Conservation (phyloP, 2,113 vertebrate genomes). For the Montifringilla adamsi region DNA sequence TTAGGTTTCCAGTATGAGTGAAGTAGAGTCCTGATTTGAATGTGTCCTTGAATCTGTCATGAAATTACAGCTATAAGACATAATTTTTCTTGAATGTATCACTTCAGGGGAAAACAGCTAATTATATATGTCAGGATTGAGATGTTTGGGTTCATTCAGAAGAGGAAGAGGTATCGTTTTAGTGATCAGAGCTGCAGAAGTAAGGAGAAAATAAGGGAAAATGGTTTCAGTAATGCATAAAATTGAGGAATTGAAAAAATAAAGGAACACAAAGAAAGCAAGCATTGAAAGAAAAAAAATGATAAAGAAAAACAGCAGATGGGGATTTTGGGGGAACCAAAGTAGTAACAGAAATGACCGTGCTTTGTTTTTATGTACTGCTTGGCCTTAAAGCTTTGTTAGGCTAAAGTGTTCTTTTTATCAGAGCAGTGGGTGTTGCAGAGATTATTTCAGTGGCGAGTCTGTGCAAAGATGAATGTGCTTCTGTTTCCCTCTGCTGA, state of each 20-base stretch:
- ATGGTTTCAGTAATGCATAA: conserved; percentile 1
- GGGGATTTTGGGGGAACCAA: conserved; percentile 69
- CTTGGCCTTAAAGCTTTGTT: conserved; percentile 77
- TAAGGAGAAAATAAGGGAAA: conserved; percentile 2
- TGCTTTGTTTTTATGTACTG: conserved; percentile 77
- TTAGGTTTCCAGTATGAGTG: background rate
- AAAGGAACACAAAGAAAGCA: conserved; percentile 24
- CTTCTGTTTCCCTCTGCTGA: conserved; percentile 81
- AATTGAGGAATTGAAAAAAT: conserved; percentile 20
- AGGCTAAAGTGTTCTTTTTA: conserved; percentile 73
- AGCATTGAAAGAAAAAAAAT: conserved; percentile 69
- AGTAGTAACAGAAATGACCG: conserved; percentile 61
- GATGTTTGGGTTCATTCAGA: background rate
- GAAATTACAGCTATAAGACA: background rate
- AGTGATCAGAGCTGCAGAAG: conserved; percentile 10
- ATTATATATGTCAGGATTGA: background rate
- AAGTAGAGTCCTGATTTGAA: background rate
- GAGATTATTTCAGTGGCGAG: conserved; percentile 80
- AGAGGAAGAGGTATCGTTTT: background rate
- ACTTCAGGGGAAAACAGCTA: background rate
- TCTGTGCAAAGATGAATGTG: conserved; percentile 81
- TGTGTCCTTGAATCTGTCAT: background rate
- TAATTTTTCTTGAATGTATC: background rate
- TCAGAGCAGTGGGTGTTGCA: conserved; percentile 73
- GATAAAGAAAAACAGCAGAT: conserved; percentile 76